phyloP scores from a whole-genome alignment of 1,140 invertebrate genomes.

The Penaeus japonicus region DNA sequence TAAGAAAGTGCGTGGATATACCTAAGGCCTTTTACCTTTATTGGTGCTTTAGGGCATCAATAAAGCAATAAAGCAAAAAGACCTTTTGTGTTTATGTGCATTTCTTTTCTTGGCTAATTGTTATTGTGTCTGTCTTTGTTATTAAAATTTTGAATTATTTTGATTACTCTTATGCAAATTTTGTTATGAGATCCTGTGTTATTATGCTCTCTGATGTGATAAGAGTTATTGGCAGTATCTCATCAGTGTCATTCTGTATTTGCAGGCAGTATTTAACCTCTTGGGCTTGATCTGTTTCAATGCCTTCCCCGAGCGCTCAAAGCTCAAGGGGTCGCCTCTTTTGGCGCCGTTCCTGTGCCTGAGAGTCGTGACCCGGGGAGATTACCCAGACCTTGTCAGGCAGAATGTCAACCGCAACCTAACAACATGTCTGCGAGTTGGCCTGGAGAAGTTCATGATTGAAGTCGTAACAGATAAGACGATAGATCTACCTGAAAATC shows the following conservation, averaged over 20 bases:
- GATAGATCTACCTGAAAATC: conserved; percentile 57
- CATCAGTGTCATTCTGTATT: conserved; percentile 56
- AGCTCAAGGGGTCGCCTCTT: conserved; percentile 86
- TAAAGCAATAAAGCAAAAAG: no score
- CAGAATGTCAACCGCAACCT: conserved; percentile 83
- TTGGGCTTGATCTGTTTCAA: conserved; percentile 90
- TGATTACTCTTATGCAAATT: neutral
- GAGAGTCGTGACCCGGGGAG: conserved; percentile 92
- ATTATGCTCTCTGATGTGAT: neutral
- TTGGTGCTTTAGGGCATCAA: no score
- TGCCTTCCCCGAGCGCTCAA: conserved; percentile 92
- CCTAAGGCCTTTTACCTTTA: no score
- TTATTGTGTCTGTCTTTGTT: no score
- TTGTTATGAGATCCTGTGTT: neutral
- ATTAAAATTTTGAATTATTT: no score
- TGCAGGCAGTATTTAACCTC: conserved; percentile 87
- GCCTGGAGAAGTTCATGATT: conserved; percentile 95
- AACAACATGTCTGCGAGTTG: conserved; percentile 86
- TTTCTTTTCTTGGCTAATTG: no score
- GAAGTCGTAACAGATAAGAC: conserved; percentile 96
- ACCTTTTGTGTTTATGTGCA: no score
- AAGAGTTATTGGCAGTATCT: neutral
- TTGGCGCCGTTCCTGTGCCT: conserved; percentile 95
- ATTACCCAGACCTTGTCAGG: conserved; percentile 91
- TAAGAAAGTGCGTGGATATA: no score